A percentile compares a stretch with the other conserved stretches of the same genome.
Conservation (phyloP, 2,797 vertebrate genomes). For the Pangasius krempfi region DNA sequence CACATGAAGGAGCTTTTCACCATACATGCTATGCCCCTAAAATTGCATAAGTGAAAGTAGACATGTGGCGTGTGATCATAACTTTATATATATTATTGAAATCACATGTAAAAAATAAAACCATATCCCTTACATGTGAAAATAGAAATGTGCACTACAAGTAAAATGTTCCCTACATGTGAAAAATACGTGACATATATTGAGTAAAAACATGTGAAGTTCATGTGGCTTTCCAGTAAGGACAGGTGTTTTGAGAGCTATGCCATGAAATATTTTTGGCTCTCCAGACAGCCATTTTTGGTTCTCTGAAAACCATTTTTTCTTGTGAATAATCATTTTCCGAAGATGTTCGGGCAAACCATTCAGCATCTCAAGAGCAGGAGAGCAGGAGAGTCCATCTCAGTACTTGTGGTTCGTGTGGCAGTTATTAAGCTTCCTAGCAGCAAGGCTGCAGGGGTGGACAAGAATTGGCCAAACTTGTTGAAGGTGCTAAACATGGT, state of each 20-base stretch:
- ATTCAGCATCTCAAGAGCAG: not conserved
- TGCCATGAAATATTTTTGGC: not conserved
- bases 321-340: not conserved
- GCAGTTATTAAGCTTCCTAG: not conserved
- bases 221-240: not conserved
- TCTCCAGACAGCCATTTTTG: not conserved
- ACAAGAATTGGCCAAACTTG: not conserved
- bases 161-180: not conserved
- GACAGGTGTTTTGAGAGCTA: not conserved
- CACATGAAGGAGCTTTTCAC: not conserved
- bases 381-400: not conserved
- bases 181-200: not conserved
- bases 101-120: not conserved
- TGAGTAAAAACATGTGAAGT: not conserved
- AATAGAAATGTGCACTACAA: not conserved
- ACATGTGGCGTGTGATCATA: not conserved
- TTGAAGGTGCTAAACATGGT: not conserved
- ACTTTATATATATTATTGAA: not conserved
- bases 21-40: not conserved
- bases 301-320: not conserved
- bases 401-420: not conserved
- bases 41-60: not conserved
- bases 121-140: not conserved
- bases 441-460: not conserved
- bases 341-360: not conserved